Percentiles rank a stretch among this genome's conserved stretches.
Evolutionary conservation across 2,113 vertebrate species (phyloP).

Genomic region (Alectura lathami): DNA sequence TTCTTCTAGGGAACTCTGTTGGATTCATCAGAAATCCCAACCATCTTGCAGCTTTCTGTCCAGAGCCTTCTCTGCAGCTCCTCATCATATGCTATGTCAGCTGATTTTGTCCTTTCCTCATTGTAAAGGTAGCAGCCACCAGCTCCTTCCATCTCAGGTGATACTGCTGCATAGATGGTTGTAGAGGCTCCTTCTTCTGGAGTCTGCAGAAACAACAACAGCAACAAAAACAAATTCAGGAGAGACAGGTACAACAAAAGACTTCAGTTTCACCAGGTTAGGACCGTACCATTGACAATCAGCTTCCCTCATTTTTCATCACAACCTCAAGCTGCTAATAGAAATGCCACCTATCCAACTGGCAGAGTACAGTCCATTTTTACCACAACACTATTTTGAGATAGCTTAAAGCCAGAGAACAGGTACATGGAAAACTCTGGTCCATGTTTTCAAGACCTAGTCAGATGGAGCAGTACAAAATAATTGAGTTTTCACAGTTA

Average conservation of each 20-base stretch:
- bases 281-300: background rate
- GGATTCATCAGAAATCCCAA: slow-evolving; percentile 68
- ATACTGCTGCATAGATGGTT: slow-evolving; percentile 77
- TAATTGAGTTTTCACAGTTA: background rate
- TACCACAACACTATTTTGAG: background rate
- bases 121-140: slow-evolving; percentile 89
- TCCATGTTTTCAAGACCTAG: background rate
- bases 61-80: slow-evolving; percentile 84
- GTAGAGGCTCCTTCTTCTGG: slow-evolving; percentile 87
- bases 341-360: background rate
- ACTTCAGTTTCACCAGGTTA: background rate
- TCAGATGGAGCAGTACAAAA: background rate
- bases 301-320: background rate
- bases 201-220: slow-evolving; percentile 73
- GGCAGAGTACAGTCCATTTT: background rate
- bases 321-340: background rate
- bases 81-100: slow-evolving; percentile 74
- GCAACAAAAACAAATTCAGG: background rate
- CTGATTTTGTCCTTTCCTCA: slow-evolving; percentile 79
- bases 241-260: background rate
- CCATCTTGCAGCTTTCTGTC: slow-evolving; percentile 83
- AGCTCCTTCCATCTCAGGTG: slow-evolving; percentile 82
- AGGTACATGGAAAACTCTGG: background rate
- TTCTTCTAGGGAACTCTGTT: slow-evolving; percentile 13
- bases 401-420: background rate